Evolutionary conservation across 64 coral and sea anemone genomes (phyloP), one percentile per base, ranked within the genome.

Genomic region (Montipora cactus): DNA sequence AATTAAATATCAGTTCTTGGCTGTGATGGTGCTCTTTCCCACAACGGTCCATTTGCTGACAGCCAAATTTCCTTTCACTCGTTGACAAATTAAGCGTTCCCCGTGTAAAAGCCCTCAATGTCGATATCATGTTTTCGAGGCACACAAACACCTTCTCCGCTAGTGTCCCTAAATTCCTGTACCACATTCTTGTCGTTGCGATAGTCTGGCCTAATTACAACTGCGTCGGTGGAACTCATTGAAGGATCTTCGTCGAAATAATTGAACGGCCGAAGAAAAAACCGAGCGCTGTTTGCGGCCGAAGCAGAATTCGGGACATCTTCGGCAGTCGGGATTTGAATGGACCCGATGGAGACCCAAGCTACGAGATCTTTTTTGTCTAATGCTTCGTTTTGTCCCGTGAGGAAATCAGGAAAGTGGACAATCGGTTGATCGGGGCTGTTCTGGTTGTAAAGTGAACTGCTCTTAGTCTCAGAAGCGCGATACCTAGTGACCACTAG

Each of bases 381-480:
- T 9, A 89, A 45, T 7, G 0, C 0, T 13, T 77, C 74, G 22
- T 89, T 89, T 49, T 21, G 62, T 5, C 0, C 50, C 4, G n/a
- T 52, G 16, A 77, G 1, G 59, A 89, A 94, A 2, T 77, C 48
- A 77, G 50, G 23, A 19, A 94, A 94, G n/a, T 94, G 44, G 53
- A 94, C 93, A 19, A 87, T 51, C 47, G 93, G 86, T 46, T 64
- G 46, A 10, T 13, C 66, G 16, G 64, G 75, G 21, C 66, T 48
- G 67, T 94, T 89, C 69, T 90, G 87, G 57, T 90, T 94, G 87
- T 94, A 94, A 18, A 80, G 49, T 1, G 93, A 94, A 49, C 87
- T 90, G 21, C 93, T 94, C 22, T 77, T 80, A 64, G 5, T 44
- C 67, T 90, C 93, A 45, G 57, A 76, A 18, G 74, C 53, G 11